Conservation (phyloP, 2,888 invertebrate species). For the Anoplius nigerrimus region DNA sequence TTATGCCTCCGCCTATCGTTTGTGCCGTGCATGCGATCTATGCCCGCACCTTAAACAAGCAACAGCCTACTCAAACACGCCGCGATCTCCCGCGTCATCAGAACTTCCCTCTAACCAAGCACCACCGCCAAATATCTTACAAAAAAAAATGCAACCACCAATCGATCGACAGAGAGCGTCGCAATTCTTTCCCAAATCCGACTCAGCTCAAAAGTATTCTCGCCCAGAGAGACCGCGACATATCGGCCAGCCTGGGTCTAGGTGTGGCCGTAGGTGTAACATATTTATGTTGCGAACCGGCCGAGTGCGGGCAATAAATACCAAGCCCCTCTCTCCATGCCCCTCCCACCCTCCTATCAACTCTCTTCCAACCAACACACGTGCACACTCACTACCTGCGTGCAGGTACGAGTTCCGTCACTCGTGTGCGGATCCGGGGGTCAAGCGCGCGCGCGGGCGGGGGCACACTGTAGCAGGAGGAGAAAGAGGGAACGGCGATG, state of each 20-base stretch:
- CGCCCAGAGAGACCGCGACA: neutral
- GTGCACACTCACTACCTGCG: slow-evolving; percentile 23
- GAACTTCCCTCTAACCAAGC: no score
- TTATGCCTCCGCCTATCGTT: neutral
- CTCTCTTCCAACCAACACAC: slow-evolving; percentile 2
- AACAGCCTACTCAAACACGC: no score
- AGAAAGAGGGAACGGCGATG: slow-evolving; percentile 32
- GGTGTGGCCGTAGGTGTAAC: slow-evolving; percentile 68
- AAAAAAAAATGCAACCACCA: no score
- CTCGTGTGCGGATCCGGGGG: slow-evolving; percentile 3
- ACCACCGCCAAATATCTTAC: no score
- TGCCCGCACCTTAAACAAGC: no score
- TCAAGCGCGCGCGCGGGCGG: slow-evolving; percentile 28
- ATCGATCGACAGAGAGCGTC: slow-evolving; percentile 2
- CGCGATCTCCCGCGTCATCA: no score
- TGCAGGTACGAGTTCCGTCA: slow-evolving; percentile 19
- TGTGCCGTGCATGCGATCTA: no score
- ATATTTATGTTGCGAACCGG: slow-evolving; percentile 74
- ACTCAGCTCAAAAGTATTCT: slow-evolving; percentile 46
- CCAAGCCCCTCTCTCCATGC: slow-evolving; percentile 40
- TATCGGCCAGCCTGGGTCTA: slow-evolving; percentile 42
- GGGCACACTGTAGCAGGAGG: slow-evolving; percentile 28
- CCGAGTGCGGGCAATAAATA: slow-evolving; percentile 73
- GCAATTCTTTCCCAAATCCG: slow-evolving; percentile 43
- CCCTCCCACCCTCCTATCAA: no score